These are phyloP conservation scores for Syngnathus typhle DNA, from an alignment of 2,113 vertebrate species.

Conservation along the genomic window DNA sequence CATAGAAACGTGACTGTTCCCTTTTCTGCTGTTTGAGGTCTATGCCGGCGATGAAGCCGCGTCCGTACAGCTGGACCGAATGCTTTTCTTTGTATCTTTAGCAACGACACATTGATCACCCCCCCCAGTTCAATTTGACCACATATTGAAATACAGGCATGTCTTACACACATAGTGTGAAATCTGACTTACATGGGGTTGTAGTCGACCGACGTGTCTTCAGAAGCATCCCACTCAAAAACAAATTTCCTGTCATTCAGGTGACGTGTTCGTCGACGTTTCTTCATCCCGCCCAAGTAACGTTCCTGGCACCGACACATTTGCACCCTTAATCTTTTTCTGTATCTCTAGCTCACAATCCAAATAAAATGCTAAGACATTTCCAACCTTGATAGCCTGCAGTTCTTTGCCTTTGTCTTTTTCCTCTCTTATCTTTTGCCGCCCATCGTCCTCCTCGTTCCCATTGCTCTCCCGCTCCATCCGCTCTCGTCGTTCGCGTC, in stretches of 20 bases:
- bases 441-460: slow-evolving; percentile 88
- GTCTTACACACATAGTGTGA: not conserved
- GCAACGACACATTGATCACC: not conserved
- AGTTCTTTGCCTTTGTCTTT: slow-evolving; percentile 97
- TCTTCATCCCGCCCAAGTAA: slow-evolving; percentile 91
- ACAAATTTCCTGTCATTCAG: slow-evolving; percentile 97
- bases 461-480: slow-evolving; percentile 95
- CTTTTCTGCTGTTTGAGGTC: slow-evolving; percentile 97
- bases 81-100: slow-evolving; percentile 93
- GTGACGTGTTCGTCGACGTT: slow-evolving; percentile 88
- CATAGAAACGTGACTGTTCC: slow-evolving; percentile 93
- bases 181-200: slow-evolving; percentile 84
- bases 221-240: slow-evolving; percentile 96
- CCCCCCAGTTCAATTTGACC: too few relatives aligned
- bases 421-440: slow-evolving; percentile 92
- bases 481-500: slow-evolving; percentile 85
- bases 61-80: slow-evolving; percentile 88
- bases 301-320: slow-evolving; percentile 75
- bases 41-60: slow-evolving; percentile 94
- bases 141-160: too few relatives aligned
- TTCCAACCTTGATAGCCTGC: slow-evolving; percentile 86
- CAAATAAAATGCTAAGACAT: not conserved
- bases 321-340: too few relatives aligned
- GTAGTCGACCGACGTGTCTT: slow-evolving; percentile 94
- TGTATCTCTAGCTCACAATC: too few relatives aligned